Evolutionary conservation across 1,140 invertebrate genomes (phyloP).

Genomic region (Sycophila sp.): DNA sequence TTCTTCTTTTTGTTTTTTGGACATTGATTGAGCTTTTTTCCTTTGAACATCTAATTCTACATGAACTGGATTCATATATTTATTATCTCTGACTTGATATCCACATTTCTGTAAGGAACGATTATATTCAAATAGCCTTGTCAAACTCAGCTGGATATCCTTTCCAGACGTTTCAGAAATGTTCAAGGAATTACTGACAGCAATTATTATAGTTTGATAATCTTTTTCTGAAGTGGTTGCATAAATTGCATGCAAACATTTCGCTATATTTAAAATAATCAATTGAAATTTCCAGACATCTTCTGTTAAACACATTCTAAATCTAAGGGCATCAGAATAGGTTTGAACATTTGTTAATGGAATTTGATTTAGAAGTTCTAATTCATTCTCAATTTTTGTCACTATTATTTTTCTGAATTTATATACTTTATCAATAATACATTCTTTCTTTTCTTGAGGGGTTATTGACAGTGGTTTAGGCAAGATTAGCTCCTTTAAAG

Average conservation of each 20-base stretch:
- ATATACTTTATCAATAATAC: not conserved
- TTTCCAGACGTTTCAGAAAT: not conserved
- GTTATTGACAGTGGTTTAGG: not conserved
- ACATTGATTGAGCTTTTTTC: not conserved
- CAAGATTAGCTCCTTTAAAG: not conserved
- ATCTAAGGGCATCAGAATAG: too few species aligned
- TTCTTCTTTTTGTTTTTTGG: not conserved
- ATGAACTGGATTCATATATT: not conserved
- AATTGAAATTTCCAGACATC: slow-evolving; percentile 17
- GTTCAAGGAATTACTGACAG: not conserved
- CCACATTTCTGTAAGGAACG: not conserved
- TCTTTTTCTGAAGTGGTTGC: slow-evolving; percentile 14
- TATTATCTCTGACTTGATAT: not conserved
- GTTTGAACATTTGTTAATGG: too few species aligned
- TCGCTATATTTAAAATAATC: slow-evolving; percentile 32
- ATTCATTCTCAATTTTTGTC: not conserved
- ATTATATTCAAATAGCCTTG: not conserved
- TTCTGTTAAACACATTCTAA: slow-evolving; percentile 7
- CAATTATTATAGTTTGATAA: not conserved
- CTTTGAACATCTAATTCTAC: too few species aligned
- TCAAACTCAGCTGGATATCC: not conserved
- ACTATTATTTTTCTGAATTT: not conserved
- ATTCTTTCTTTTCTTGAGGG: not conserved
- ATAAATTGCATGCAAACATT: slow-evolving; percentile 36
- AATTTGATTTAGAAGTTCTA: not conserved